Evolutionary conservation across 2,888 invertebrate species (phyloP), one percentile per base, ranked within the genome.

Genomic region (Pseudococcus longispinus): DNA sequence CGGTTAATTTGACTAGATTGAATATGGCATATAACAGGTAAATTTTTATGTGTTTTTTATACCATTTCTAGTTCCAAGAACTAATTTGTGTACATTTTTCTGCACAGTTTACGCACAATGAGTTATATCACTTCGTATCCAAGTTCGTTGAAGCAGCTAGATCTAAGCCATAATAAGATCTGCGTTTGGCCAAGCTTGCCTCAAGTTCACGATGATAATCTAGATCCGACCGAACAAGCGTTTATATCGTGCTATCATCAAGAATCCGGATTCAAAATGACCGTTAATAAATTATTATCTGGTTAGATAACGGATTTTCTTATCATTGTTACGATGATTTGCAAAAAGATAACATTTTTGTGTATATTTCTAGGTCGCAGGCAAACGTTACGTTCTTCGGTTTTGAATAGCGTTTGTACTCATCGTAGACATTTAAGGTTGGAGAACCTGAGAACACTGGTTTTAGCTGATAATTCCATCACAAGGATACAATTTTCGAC

Each of bases 61-160:
- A n/a, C n/a, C 5, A 13, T 5, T n/a, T 55, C 8, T 46, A 46
- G 9, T 4, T 37, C 37, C 37, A 37, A 0, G 51, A 8, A 51
- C 3, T 51, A 51, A 51, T 51, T 51, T 51, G n/a, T 51, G 15
- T n/a, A 4, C 0, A 2, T n/a, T 51, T 87, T 83, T 87, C 87
- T 77, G 88, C 88, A 20, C 88, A 90, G 90, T 84, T 88, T 90
- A 70, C 88, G 90, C 29, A 90, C 89, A 83, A 95, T 97, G 94
- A 97, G 97, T 1, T 95, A 95, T 90, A 95, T 98, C 87, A 96
- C 96, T 15, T 95, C 96, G 85, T 98, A 97, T 91, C 98, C 99
- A 0, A 94, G 95, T 65, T 94, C 94, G 82, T 92, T 99, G 11
- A 96, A 97, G 88, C 97, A 98, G 90, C 91, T 99, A 70, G 98